phyloP scores from a whole-genome alignment of 2,888 invertebrate genomes.

The Spisula subtruncata region DNA sequence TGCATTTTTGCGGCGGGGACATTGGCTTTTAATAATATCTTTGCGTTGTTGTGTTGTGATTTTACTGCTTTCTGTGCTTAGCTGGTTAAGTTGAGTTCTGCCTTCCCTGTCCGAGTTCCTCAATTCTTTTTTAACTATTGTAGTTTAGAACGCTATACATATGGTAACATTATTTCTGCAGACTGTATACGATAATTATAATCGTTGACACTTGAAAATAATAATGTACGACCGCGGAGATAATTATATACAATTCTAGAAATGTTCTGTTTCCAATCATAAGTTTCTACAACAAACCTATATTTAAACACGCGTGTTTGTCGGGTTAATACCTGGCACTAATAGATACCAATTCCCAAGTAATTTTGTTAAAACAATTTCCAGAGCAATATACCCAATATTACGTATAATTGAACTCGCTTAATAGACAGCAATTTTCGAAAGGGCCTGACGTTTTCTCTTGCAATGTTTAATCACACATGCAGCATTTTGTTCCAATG shows the following conservation, averaged over 20 bases:
- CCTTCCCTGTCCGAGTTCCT: too few relatives aligned
- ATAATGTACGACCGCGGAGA: not conserved
- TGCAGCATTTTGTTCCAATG: not conserved
- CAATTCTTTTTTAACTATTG: too few relatives aligned
- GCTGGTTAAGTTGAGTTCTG: too few relatives aligned
- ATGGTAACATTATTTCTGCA: not conserved
- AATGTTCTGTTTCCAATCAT: not conserved
- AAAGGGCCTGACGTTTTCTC: not conserved
- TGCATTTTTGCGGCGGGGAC: too few relatives aligned
- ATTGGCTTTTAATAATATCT: too few relatives aligned
- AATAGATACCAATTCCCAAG: conserved; percentile 1
- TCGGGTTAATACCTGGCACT: not conserved
- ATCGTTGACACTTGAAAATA: not conserved
- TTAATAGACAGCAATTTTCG: not conserved
- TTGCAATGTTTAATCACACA: not conserved
- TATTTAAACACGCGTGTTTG: not conserved
- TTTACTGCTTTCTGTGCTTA: too few relatives aligned
- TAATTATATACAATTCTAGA: not conserved
- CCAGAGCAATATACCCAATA: not conserved
- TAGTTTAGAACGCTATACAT: too few relatives aligned
- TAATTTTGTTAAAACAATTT: conserved; percentile 1
- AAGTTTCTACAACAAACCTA: conserved; percentile 27
- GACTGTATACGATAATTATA: not conserved
- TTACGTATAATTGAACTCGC: not conserved
- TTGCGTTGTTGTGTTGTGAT: too few relatives aligned